Percentiles rank a stretch among this genome's conserved stretches.
Evolutionary conservation across 2,888 invertebrate species (phyloP).

Genomic region (Erannis defoliaria): DNA sequence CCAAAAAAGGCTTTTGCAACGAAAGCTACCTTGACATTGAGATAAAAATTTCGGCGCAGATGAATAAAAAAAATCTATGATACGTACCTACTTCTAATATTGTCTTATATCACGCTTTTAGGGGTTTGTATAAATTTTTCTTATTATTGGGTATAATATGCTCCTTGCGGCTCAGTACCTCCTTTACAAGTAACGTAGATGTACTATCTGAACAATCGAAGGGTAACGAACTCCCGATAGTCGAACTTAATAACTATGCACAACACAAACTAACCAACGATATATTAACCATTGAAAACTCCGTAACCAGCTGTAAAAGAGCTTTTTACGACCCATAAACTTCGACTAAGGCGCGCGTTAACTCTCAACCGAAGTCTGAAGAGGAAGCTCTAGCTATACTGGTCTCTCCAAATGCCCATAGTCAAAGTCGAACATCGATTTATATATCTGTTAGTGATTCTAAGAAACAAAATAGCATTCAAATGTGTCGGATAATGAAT

Average conservation of each 20-base stretch:
- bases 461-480: constrained; percentile 68
- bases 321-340: constrained; percentile 55
- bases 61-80: too few species aligned
- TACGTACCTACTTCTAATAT: too few species aligned
- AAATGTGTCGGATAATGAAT: constrained; percentile 61
- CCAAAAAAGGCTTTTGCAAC: too few species aligned
- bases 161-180: neutral
- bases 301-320: constrained; percentile 60
- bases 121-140: neutral
- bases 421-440: constrained; percentile 59
- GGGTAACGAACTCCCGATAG: constrained; percentile 40
- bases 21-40: too few species aligned
- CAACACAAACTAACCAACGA: constrained; percentile 61
- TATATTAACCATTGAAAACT: constrained; percentile 71
- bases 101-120: too few species aligned
- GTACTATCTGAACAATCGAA: constrained; percentile 31
- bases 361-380: constrained; percentile 48
- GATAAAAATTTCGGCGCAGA: too few species aligned
- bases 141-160: too few species aligned
- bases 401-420: constrained; percentile 59
- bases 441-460: constrained; percentile 63
- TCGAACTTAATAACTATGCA: constrained; percentile 65
- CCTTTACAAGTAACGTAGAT: neutral
- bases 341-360: constrained; percentile 43
- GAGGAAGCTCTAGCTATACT: constrained; percentile 57